Evolutionary conservation across 2,113 vertebrate genomes (phyloP).

Genomic region (Strix uralensis): DNA sequence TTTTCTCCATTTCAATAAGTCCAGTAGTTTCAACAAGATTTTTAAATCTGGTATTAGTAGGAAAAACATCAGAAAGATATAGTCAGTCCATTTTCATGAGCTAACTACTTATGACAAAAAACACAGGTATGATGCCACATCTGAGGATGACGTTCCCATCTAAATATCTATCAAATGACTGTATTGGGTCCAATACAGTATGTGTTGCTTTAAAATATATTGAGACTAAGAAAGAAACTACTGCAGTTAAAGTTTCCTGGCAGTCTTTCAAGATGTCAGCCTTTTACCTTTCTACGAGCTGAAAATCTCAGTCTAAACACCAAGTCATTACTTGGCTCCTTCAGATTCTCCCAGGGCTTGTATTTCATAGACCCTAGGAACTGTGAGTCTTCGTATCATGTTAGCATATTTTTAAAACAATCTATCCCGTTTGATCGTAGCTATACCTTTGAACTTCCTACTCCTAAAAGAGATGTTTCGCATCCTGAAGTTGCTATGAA

Average conservation of each 20-base stretch:
- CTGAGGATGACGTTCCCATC: not conserved
- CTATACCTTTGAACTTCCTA: not conserved
- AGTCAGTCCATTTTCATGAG: not conserved
- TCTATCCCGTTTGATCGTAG: not conserved
- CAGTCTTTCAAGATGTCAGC: not conserved
- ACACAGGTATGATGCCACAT: not conserved
- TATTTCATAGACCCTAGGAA: not conserved
- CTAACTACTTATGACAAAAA: not conserved
- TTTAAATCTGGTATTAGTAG: not conserved
- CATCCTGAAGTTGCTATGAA: not conserved
- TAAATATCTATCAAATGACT: not conserved
- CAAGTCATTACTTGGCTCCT: not conserved
- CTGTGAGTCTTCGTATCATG: not conserved
- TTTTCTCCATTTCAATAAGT: not conserved
- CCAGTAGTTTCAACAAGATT: not conserved
- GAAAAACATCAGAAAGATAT: not conserved
- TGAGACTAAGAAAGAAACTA: not conserved
- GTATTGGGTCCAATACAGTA: not conserved
- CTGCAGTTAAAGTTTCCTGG: not conserved
- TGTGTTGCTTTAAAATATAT: not conserved
- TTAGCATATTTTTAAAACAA: not conserved
- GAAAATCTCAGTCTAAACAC: not conserved
- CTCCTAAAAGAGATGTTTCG: not conserved
- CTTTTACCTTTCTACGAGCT: not conserved
- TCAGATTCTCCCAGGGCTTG: not conserved